Base-by-base conservation (phyloP, 1,140 invertebrate genomes). In the Acromyrmex charruanus region DNA sequence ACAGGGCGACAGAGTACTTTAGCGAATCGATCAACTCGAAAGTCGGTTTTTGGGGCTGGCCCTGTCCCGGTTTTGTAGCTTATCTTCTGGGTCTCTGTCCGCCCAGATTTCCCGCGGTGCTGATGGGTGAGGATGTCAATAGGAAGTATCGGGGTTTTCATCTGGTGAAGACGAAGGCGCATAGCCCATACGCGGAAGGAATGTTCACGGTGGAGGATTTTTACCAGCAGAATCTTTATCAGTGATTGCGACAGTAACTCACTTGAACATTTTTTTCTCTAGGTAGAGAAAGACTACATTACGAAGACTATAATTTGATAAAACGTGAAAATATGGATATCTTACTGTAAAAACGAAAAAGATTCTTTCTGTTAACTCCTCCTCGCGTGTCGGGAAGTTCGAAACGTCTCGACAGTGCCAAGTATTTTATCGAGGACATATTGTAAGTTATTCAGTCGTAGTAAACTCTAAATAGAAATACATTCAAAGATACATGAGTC, bases 1-100 rank as follows among this genome's bases (percentile, higher is more conserved):
- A 96, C 44, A 94, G 97, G 85, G 96, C 97, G 0, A 96, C 97
- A 0, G 88, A 94, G 6, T 97, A 97, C 85, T 98, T 96, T 88
- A 97, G 97, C 0, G 98, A 98, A 92, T 98, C 98, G 0, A 97
- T 98, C 39, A 97, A 96, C 66, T 95, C 96, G 0, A 87, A 95
- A 10, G 63, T 95, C 0, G 98, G 98, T 0, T 98, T 98, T 92
- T 97, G 96, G 94, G 97, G 96, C 0, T 97, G 96, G 92, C 96
- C 96, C 0, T 98, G 98, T 91, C 90, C 94, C 31, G 96, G 96
- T 12, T 97, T 97, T 95, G 91, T 97, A 1, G 87, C 95, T 0
- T 97, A 97, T 87, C 92, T 97, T 3, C 84, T 97, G 2, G 96
- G 97, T 0, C 94, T 96, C 3, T 98, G 95, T 81, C 94, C 93